Evolutionary conservation across 2,113 vertebrate species (phyloP).

Genomic region (Vulpes ferrilata): DNA sequence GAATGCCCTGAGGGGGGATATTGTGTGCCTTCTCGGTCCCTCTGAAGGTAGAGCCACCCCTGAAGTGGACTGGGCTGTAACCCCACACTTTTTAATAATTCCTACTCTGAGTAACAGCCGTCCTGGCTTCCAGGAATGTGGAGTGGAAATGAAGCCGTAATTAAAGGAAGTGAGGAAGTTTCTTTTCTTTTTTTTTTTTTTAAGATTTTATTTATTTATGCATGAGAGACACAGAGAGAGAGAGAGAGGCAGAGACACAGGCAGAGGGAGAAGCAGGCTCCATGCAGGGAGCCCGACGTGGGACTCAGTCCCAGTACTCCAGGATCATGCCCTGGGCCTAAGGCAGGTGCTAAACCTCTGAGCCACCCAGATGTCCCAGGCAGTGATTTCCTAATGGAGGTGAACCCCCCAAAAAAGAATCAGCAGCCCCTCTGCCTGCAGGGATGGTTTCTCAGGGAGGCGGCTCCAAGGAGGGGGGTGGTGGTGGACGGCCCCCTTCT

Average conservation of each 20-base stretch:
- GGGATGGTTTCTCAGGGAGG: not conserved
- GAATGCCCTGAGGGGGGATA: not conserved
- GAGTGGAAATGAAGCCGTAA: constrained; percentile 16
- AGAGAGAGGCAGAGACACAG: too few species aligned
- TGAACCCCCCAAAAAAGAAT: not conserved
- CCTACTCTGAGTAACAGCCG: not conserved
- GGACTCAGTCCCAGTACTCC: too few species aligned
- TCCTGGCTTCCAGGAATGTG: not conserved
- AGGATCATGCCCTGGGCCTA: too few species aligned
- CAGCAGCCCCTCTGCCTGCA: not conserved
- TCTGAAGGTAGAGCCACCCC: not conserved
- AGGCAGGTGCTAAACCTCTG: too few species aligned
- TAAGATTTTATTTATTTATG: too few species aligned
- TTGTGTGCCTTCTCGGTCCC: not conserved
- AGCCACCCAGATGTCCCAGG: too few species aligned
- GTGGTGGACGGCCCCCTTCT: not conserved
- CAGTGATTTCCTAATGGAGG: not conserved
- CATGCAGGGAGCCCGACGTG: too few species aligned
- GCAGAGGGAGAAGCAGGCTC: too few species aligned
- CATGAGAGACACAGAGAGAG: too few species aligned
- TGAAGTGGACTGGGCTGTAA: not conserved
- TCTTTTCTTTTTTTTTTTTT: not conserved
- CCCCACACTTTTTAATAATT: not conserved
- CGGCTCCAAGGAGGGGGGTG: not conserved
- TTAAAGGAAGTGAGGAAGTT: not conserved